A percentile compares a stretch with the other conserved stretches of the same genome.
Evolutionary conservation across 2,888 invertebrate species (phyloP).

Genomic region (Gymnosoma rotundatum): DNA sequence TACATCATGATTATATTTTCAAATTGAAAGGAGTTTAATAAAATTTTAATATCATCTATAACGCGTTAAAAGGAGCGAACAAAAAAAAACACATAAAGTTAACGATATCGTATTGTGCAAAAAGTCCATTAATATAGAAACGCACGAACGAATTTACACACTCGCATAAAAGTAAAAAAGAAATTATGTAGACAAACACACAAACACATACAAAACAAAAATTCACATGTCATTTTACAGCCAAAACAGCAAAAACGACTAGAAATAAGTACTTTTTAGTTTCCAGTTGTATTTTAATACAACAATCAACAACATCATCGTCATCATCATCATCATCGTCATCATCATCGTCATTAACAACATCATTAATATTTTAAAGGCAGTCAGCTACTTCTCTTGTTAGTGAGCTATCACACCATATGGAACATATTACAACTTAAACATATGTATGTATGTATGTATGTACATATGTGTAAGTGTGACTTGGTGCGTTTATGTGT

Average conservation of each 20-base stretch:
- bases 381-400: slow-evolving; percentile 26
- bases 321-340: neutral
- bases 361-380: slow-evolving; percentile 29
- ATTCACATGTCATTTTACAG: neutral
- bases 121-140: slow-evolving; percentile 59
- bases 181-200: slow-evolving; percentile 17
- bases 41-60: slow-evolving; percentile 52
- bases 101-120: slow-evolving; percentile 36
- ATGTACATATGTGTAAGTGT: neutral
- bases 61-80: slow-evolving; percentile 7
- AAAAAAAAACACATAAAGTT: neutral
- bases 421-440: slow-evolving; percentile 17
- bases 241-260: neutral
- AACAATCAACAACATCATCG: neutral
- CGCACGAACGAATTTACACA: slow-evolving; percentile 52
- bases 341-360: slow-evolving; percentile 4
- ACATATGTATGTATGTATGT: neutral
- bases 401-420: slow-evolving; percentile 48
- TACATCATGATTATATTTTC: slow-evolving; percentile 7
- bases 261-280: neutral
- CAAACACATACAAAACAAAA: neutral
- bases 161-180: slow-evolving; percentile 36
- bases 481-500: neutral
- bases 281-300: slow-evolving; percentile 8
- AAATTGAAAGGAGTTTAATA: slow-evolving; percentile 54